Evolutionary conservation across 1,140 invertebrate genomes (phyloP), one percentile per base, ranked within the genome.

Genomic region (Heterodera schachtii): DNA sequence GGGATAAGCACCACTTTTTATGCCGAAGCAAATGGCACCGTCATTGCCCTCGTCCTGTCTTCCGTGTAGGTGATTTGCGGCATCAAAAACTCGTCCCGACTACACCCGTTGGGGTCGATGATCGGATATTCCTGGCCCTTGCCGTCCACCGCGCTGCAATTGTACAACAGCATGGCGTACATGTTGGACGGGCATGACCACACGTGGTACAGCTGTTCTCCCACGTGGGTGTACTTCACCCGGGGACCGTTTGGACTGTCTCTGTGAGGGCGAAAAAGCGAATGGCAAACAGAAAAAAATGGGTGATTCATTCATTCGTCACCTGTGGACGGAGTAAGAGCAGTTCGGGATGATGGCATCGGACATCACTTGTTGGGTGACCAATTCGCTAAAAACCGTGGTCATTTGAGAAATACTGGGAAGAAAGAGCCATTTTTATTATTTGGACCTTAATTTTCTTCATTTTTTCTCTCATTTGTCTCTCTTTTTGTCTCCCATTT

Each of bases 171-270:
- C 89, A 89, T 89, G 7, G 79, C 71, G 76, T 90, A 90, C 44
- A 80, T 83, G 16, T 84, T 80, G 41, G 85, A 87, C 19, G 82
- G 82, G 67, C 87, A 88, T 43, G 85, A 84, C 87, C 87, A 88
- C 13, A 82, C 81, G 64, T 89, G 88, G 80, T 86, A 89, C 6
- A 89, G 75, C 66, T 84, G 79, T 49, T 89, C 88, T 19, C 88
- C 88, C 21, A 89, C 85, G 31, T 85, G 84, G 3, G 84, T 87
- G 83, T 84, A 90, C 67, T 83, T 76, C 8, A 84, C 82, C 7
- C 88, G 82, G 41, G 88, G 87, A 13, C 88, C 88, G 73, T 90
- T 89, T 57, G 87, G 87, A 44, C 84, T 87, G n/a, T 90, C 88
- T 69, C 86, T 78, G n/a, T n/a, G n/a, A n/a, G n/a, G n/a, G n/a